Evolutionary conservation across 1,140 invertebrate species (phyloP), one percentile per base, ranked within the genome.

Genomic region (Camponotus floridanus): DNA sequence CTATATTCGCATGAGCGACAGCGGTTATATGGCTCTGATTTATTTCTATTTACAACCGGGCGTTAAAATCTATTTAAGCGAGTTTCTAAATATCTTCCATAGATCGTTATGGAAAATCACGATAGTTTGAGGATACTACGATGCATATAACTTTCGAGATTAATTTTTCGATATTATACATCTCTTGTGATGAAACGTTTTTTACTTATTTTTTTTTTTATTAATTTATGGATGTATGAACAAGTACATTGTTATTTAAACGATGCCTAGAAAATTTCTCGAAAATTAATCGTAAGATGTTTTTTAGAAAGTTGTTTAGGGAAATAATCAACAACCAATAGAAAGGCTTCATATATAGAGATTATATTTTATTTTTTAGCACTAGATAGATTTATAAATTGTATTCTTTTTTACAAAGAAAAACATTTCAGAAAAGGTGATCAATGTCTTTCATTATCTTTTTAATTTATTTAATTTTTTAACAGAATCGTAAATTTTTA

Each of bases 61-160:
- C 55, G 18, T 74, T 45, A 9, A n/a, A 62, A 59, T 61, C 36
- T 13, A 61, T 74, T 55, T 36, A 39, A 45, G 57, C 3, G 26
- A 73, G 26, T 74, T 83, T 83, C 80, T 73, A 83, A 83, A 83
- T 83, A 13, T 62, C 18, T 36, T n/a, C 4, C n/a, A 18, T 26
- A 39, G 2, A 71, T 71, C n/a, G 9, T 45, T 42, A 45, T 15
- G 6, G 21, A 33, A 36, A 21, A n/a, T 74, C 9, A 57, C 31
- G 26, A n/a, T n/a, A 55, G 1, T 71, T 31, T 36, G 36, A n/a
- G 5, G 55, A 61, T 64, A 21, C 18, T 36, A 33, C 3, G 33
- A 74, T 39, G 33, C 18, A 6, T 26, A 39, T n/a, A 76, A 59
- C 36, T 59, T 51, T 59, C 9, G 13, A 59, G n/a, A 59, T 39